Conservation (phyloP, 2,888 invertebrate genomes). For the Dicycla oo region DNA sequence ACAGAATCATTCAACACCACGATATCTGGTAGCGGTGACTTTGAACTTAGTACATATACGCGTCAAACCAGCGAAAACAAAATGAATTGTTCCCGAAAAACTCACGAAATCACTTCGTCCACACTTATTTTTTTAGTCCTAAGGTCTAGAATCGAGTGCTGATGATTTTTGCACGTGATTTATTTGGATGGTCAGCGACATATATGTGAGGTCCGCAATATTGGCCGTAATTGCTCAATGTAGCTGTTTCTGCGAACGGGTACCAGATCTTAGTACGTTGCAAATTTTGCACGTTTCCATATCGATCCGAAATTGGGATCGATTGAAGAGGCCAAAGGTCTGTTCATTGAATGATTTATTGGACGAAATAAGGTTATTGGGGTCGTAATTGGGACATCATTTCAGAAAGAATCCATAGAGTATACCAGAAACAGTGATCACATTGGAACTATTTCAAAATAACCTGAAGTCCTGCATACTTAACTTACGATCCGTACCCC, state of each 20-base stretch:
- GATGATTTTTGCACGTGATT: conserved; percentile 33
- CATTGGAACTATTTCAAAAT: background rate
- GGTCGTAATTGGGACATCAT: conserved; percentile 6
- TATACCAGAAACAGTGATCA: too few species aligned
- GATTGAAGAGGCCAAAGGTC: conserved; percentile 55
- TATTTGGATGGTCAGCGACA: conserved; percentile 39
- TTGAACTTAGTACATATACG: conserved; percentile 78
- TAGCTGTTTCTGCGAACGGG: conserved; percentile 71
- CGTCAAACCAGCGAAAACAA: conserved; percentile 60
- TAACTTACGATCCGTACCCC: background rate
- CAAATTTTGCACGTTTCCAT: conserved; percentile 54
- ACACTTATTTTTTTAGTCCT: conserved; percentile 31
- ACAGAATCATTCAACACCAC: conserved; percentile 63
- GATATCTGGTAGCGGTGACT: conserved; percentile 79
- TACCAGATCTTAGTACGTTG: conserved; percentile 40
- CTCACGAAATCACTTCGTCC: conserved; percentile 1
- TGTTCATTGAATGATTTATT: conserved; percentile 41
- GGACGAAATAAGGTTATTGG: conserved; percentile 27
- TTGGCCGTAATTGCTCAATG: conserved; percentile 86
- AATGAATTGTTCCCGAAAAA: conserved; percentile 23
- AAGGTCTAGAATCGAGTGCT: conserved; percentile 43
- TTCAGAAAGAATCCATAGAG: background rate
- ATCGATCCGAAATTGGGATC: conserved; percentile 66
- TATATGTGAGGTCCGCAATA: conserved; percentile 75
- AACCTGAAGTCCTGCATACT: background rate